These are phyloP conservation scores for Pantelozetes paolii DNA, from an alignment of 2,888 invertebrate genomes.

Conservation along the genomic window DNA sequence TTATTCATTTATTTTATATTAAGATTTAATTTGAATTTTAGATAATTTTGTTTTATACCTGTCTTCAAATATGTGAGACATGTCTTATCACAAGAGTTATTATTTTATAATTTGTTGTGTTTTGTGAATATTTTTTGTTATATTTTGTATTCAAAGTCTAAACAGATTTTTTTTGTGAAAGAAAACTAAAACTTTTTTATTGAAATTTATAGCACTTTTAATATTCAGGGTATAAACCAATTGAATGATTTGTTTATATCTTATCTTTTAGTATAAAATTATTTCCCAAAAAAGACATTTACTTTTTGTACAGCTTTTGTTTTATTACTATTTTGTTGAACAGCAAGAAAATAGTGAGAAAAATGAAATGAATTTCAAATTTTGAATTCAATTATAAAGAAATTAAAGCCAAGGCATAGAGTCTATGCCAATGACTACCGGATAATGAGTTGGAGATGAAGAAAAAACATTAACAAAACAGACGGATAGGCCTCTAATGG, in stretches of 20 bases:
- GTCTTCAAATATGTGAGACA: too few relatives aligned
- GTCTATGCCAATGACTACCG: not conserved
- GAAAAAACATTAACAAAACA: not conserved
- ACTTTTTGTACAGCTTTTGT: not conserved
- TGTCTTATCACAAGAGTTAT: too few relatives aligned
- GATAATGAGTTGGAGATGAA: not conserved
- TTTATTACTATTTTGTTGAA: not conserved
- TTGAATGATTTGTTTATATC: too few relatives aligned
- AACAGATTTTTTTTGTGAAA: not conserved
- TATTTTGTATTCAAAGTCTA: not conserved
- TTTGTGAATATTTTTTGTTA: not conserved
- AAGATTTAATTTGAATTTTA: too few relatives aligned
- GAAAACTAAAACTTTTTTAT: not conserved
- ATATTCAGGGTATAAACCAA: too few relatives aligned
- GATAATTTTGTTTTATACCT: too few relatives aligned
- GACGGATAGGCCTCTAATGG: not conserved
- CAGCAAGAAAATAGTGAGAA: not conserved
- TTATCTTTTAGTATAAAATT: too few relatives aligned
- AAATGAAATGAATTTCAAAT: not conserved
- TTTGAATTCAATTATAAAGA: constrained; percentile 19
- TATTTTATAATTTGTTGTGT: not conserved
- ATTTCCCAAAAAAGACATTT: not conserved
- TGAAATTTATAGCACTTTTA: too few relatives aligned
- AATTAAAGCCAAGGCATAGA: constrained; percentile 1
- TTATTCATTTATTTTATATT: too few relatives aligned